Conservation (phyloP, 2,888 invertebrate genomes). For the Dryococelus australis region DNA sequence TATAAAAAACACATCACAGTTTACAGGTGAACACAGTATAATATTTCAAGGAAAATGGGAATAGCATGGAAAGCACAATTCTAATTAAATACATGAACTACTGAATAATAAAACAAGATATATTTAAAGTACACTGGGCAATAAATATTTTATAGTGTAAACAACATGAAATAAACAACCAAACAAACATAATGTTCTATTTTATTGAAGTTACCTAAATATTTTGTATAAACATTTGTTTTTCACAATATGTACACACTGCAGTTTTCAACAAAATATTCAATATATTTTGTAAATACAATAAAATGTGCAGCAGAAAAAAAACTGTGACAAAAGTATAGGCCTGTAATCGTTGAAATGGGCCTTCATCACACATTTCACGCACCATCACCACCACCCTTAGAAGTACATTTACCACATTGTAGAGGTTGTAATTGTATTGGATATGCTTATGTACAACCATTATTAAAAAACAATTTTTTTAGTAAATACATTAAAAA, state of each 20-base stretch:
- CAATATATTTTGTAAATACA: neutral
- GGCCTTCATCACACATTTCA: neutral
- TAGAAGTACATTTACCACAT: neutral
- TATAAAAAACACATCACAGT: no score
- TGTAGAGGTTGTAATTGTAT: neutral
- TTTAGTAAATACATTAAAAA: neutral
- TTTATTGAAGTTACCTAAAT: neutral
- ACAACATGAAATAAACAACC: neutral
- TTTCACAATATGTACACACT: neutral
- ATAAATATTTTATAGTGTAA: neutral
- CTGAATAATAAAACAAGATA: neutral
- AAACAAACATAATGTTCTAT: neutral
- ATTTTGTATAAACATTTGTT: slow-evolving; percentile 1
- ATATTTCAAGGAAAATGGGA: neutral
- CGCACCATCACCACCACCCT: neutral
- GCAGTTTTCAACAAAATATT: neutral
- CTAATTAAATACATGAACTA: neutral
- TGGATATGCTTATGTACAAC: neutral
- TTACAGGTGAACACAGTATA: no score
- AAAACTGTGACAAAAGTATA: neutral
- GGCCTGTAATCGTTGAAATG: neutral
- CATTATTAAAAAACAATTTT: neutral
- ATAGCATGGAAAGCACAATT: neutral
- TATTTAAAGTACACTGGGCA: neutral
- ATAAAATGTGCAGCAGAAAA: neutral